Evolutionary conservation across 2,113 vertebrate genomes (phyloP).

Genomic region (Rhinopithecus roxellana): DNA sequence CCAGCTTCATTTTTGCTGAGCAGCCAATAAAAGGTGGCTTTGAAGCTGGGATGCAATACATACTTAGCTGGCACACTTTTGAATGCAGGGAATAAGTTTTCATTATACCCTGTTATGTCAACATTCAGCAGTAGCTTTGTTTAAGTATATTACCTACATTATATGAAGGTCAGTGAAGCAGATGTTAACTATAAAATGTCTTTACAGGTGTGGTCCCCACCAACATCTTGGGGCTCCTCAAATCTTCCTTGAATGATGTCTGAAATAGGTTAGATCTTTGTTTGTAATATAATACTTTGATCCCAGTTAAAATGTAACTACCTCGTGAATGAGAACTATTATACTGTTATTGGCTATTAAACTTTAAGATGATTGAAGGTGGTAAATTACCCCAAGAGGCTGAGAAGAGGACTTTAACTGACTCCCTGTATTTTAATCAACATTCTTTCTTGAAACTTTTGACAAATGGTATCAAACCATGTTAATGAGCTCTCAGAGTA

Average conservation of each 20-base stretch:
- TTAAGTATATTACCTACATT: not conserved
- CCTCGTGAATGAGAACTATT: not conserved
- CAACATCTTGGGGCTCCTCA: not conserved
- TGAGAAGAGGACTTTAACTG: not conserved
- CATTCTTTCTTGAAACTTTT: not conserved
- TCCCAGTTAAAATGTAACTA: not conserved
- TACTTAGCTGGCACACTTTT: not conserved
- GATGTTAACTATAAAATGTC: not conserved
- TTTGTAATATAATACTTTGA: not conserved
- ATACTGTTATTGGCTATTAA: not conserved
- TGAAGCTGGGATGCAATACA: not conserved
- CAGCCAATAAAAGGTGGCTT: not conserved
- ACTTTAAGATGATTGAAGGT: not conserved
- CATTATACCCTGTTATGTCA: not conserved
- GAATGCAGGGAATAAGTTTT: not conserved
- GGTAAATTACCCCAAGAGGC: not conserved
- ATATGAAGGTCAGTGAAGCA: not conserved
- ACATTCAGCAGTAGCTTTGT: not conserved
- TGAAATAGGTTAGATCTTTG: constrained; percentile 1
- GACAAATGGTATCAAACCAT: not conserved
- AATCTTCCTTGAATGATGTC: not conserved
- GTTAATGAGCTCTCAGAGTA: not conserved
- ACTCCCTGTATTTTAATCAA: not conserved
- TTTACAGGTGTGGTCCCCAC: not conserved
- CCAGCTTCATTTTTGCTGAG: not conserved